Percentiles rank a stretch among this genome's conserved stretches.
Conservation (phyloP, 1,140 invertebrate species). For the Ladona fulva region DNA sequence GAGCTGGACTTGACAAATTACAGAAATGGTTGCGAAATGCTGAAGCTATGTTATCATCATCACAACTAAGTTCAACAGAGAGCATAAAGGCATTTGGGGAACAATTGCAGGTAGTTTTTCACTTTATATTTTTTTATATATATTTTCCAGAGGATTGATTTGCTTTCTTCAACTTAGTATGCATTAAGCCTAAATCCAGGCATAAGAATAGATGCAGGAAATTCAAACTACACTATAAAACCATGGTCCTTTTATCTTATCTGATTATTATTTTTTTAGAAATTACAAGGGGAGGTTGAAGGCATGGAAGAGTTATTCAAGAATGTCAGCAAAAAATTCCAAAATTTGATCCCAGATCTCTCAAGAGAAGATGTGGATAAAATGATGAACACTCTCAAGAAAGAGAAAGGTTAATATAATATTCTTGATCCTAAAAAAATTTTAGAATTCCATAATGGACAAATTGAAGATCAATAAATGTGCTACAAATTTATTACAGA, state of each 20-base stretch:
- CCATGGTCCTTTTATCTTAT: too few relatives aligned
- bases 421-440: neutral
- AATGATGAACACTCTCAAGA: conserved; percentile 82
- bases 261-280: conserved; percentile 28
- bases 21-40: conserved; percentile 71
- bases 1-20: conserved; percentile 61
- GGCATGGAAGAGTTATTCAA: conserved; percentile 84
- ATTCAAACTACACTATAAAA: too few relatives aligned
- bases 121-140: too few relatives aligned
- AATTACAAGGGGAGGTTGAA: conserved; percentile 70
- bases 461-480: neutral
- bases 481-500: conserved; percentile 40
- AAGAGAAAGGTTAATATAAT: conserved; percentile 54
- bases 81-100: conserved; percentile 71
- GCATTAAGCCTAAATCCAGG: neutral
- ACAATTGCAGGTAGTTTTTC: conserved; percentile 54
- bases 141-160: too few relatives aligned
- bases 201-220: too few relatives aligned
- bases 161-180: too few relatives aligned
- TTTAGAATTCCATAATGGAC: neutral
- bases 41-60: conserved; percentile 54
- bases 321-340: conserved; percentile 79
- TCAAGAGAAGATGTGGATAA: conserved; percentile 79
- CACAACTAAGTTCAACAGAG: conserved; percentile 60
- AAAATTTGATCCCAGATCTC: conserved; percentile 80